Conservation (phyloP, 2,113 vertebrate genomes). For the Anolis sagrei region DNA sequence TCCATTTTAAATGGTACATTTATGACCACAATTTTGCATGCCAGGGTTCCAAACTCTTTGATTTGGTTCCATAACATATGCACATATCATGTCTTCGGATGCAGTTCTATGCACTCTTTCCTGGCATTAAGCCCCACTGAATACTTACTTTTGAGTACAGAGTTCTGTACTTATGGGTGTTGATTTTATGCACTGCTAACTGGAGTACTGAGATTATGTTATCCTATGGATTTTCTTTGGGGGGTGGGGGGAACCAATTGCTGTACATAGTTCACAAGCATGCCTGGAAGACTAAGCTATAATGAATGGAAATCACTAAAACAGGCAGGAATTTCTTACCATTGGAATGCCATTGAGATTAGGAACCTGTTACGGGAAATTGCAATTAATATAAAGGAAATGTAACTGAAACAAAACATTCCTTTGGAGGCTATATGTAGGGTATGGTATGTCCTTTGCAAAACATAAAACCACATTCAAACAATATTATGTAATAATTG, state of each 20-base stretch:
- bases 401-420: background rate
- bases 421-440: background rate
- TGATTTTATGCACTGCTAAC: background rate
- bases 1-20: background rate
- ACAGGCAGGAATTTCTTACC: background rate
- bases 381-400: background rate
- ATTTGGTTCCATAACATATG: background rate
- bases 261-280: background rate
- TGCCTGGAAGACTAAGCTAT: background rate
- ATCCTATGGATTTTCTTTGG: background rate
- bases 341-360: background rate
- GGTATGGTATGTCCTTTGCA: background rate
- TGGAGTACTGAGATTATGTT: background rate
- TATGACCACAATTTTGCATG: background rate
- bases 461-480: background rate
- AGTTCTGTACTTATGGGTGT: background rate
- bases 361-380: background rate
- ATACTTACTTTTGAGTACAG: background rate
- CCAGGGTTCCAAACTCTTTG: background rate
- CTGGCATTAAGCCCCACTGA: background rate
- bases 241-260: background rate
- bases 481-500: constrained; percentile 1
- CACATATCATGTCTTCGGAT: background rate
- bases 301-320: background rate
- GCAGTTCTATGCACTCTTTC: background rate